Evolutionary conservation across 2,797 vertebrate species (phyloP).

Genomic region (Girardinus metallicus): DNA sequence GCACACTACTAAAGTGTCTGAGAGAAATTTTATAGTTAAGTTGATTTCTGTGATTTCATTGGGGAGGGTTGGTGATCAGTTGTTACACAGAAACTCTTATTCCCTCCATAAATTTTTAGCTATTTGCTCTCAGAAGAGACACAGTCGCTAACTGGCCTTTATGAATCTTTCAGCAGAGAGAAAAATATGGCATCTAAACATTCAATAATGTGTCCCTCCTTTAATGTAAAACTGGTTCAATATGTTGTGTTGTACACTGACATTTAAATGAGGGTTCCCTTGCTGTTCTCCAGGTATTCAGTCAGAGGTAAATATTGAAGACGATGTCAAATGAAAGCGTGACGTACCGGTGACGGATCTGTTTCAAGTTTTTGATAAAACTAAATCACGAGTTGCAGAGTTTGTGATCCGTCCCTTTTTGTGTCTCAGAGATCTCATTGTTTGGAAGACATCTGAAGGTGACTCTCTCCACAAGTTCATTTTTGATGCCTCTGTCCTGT

Average conservation of each 20-base stretch:
- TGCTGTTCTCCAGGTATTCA: conserved; percentile 16
- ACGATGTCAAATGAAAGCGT: conserved; percentile 38
- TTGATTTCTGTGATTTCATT: conserved; percentile 74
- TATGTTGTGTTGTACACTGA: conserved; percentile 32
- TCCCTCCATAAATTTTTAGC: conserved; percentile 54
- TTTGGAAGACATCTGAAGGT: conserved; percentile 79
- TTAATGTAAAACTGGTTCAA: conserved; percentile 25
- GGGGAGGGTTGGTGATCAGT: conserved; percentile 32
- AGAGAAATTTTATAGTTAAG: conserved; percentile 61
- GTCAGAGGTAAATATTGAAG: conserved; percentile 37
- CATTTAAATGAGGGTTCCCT: conserved; percentile 33
- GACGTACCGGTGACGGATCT: conserved; percentile 14
- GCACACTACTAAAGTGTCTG: conserved; percentile 58
- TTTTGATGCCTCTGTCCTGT: conserved; percentile 70
- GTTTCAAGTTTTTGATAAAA: conserved; percentile 25
- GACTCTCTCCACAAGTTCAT: conserved; percentile 67
- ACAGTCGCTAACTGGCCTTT: conserved; percentile 70
- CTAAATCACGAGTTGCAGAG: conserved; percentile 25
- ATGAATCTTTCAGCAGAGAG: conserved; percentile 64
- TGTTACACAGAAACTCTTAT: conserved; percentile 48
- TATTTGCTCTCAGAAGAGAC: conserved; percentile 55
- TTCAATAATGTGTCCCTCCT: conserved; percentile 56
- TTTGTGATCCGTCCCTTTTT: conserved; percentile 24
- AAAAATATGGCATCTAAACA: conserved; percentile 56
- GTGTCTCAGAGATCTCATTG: conserved; percentile 37